Base-by-base conservation (phyloP, 2,797 vertebrate genomes). In the Decapterus maruadsi region DNA sequence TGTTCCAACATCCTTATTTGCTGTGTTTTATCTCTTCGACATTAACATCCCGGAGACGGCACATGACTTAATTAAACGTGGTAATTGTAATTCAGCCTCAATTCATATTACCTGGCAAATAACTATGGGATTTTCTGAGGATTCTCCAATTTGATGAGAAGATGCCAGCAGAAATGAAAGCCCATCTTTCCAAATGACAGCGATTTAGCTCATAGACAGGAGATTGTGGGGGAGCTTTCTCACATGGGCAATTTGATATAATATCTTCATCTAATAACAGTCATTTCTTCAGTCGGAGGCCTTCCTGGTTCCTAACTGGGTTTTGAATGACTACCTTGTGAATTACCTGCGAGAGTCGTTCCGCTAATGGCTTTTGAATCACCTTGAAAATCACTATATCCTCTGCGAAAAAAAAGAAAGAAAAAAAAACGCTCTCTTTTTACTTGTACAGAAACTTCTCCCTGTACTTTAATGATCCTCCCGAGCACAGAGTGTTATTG, bases 291-390 rank as follows among this genome's bases (percentile, higher is more conserved):
- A 86, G 76, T 80, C 78, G 4, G 67, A 72, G 80, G 79, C 64
- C 67, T 86, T 90, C 78, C 84, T 87, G 80, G 77, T 90, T 83
- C 72, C 90, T 92, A 92, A 94, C 91, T 85, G 88, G 90, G 87
- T 93, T 90, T 87, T 92, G 86, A 94, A 92, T 89, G 89, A 93
- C 91, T 91, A 91, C 84, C 92, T 91, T 86, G 88, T 86, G 89
- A 94, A 95, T 94, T 93, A 94, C 92, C 94, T 94, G 87, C 34
- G 82, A 94, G 92, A 94, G 87, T 92, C 85, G 51, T 92, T 92
- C 55, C 77, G 56, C 86, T 94, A 94, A 95, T 94, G 90, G 87
- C 80, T 94, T 95, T 96, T 92, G 94, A 95, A 95, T 95, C 93
- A 94, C 94, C 87, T 90, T 82, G 82, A 93, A 90, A 93, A 93